These are phyloP conservation scores for Caenorhabditis tropicalis DNA, from an alignment of 1,140 invertebrate species.

Conservation along the genomic window DNA sequence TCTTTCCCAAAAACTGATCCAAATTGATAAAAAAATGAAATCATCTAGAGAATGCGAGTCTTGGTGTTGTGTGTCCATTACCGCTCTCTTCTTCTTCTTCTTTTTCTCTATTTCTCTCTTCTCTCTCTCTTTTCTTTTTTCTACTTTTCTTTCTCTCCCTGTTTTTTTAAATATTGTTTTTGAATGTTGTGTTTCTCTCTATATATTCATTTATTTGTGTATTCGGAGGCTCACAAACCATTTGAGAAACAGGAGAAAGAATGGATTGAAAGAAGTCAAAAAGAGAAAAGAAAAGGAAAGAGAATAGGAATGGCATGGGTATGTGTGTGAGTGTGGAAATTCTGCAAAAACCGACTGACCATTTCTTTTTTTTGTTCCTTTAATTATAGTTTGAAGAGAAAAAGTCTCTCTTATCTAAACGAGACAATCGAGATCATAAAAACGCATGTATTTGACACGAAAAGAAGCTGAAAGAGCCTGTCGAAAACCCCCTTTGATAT, in stretches of 20 bases:
- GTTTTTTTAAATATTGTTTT: not conserved
- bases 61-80: conserved; percentile 14
- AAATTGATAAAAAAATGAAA: not conserved
- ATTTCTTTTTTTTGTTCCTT: too few species aligned
- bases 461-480: not conserved
- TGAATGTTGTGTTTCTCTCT: not conserved
- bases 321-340: not conserved
- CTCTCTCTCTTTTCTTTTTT: conserved; percentile 23
- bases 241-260: not conserved
- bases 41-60: not conserved
- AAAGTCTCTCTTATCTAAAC: too few species aligned
- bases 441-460: conserved; percentile 21
- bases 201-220: not conserved
- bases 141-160: not conserved
- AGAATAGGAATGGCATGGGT: not conserved
- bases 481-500: not conserved
- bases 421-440: not conserved
- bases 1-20: too few species aligned
- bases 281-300: not conserved
- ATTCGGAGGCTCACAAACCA: not conserved
- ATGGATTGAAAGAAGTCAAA: not conserved
- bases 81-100: not conserved
- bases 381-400: too few species aligned
- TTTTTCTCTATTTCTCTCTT: not conserved
- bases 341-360: too few species aligned